Percentiles rank a stretch among this genome's conserved stretches.
Conservation (phyloP, 2,888 invertebrate species). For the Miltochrista miniata region DNA sequence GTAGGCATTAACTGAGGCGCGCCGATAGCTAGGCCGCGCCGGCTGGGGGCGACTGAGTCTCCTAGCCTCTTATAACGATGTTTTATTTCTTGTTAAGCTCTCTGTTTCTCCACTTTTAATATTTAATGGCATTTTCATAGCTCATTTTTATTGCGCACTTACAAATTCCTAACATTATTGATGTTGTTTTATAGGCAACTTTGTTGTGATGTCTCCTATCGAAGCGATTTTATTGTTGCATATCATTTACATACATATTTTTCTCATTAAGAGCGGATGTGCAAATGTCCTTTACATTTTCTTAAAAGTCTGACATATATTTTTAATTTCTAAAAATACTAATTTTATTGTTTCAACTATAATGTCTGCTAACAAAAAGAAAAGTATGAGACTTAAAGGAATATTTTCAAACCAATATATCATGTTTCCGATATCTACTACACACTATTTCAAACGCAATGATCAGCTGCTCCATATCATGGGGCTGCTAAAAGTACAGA, state of each 20-base stretch:
- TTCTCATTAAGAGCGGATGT: too few species aligned
- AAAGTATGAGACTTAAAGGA: too few species aligned
- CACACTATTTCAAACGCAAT: too few species aligned
- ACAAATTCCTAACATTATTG: slow-evolving; percentile 77
- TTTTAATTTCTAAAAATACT: too few species aligned
- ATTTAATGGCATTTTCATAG: slow-evolving; percentile 83
- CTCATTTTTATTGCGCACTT: slow-evolving; percentile 81
- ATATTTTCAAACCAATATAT: too few species aligned
- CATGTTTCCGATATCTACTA: too few species aligned
- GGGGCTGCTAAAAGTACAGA: too few species aligned
- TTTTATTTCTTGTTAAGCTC: slow-evolving; percentile 84
- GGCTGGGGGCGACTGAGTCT: slow-evolving; percentile 60
- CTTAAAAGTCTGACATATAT: not conserved
- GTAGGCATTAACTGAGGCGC: slow-evolving; percentile 83
- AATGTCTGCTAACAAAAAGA: too few species aligned
- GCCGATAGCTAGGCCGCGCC: slow-evolving; percentile 74
- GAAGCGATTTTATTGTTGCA: slow-evolving; percentile 40
- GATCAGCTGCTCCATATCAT: too few species aligned
- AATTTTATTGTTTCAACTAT: too few species aligned
- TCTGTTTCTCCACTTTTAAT: slow-evolving; percentile 84
- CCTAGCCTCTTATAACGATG: slow-evolving; percentile 80
- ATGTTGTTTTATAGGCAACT: slow-evolving; percentile 58
- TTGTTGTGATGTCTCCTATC: slow-evolving; percentile 28
- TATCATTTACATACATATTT: slow-evolving; percentile 26
- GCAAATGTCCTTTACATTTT: too few species aligned